These are phyloP conservation scores for Drosophila melanosoma DNA, from an alignment of 2,888 invertebrate species.

Conservation along the genomic window DNA sequence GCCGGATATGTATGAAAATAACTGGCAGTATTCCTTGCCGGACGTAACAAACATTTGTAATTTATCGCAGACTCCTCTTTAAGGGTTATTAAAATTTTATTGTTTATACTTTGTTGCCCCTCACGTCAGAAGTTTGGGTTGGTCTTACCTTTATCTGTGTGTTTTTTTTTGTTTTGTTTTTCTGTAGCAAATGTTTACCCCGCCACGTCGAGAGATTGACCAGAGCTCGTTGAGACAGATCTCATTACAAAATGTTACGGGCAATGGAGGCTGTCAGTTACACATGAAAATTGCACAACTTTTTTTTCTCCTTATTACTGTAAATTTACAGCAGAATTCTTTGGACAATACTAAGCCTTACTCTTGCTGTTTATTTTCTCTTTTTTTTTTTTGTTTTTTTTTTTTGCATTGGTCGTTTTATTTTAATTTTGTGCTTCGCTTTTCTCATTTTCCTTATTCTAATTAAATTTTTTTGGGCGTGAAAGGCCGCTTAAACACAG, in stretches of 20 bases:
- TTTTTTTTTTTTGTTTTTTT: constrained; percentile 7
- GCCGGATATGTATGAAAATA: constrained; percentile 31
- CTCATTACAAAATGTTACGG: constrained; percentile 70
- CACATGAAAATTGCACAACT: constrained; percentile 82
- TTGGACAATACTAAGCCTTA: constrained; percentile 45
- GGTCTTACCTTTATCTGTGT: constrained; percentile 42
- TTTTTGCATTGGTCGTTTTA: constrained; percentile 39
- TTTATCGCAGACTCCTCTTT: constrained; percentile 49
- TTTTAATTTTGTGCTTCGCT: constrained; percentile 60
- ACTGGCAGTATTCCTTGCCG: constrained; percentile 8
- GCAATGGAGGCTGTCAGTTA: constrained; percentile 72
- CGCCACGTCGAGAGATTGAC: constrained; percentile 20
- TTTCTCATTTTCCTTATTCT: constrained; percentile 73
- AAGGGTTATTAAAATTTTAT: constrained; percentile 66
- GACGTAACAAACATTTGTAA: constrained; percentile 38
- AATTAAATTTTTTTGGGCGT: constrained; percentile 74
- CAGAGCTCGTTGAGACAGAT: constrained; percentile 33
- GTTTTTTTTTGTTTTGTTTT: not conserved
- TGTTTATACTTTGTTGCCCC: constrained; percentile 70
- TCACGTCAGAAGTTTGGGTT: constrained; percentile 31
- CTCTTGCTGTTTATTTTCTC: constrained; percentile 14
- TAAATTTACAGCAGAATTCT: constrained; percentile 57
- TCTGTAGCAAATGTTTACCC: not conserved
- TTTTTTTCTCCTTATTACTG: constrained; percentile 77
- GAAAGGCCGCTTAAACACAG: constrained; percentile 41